These are phyloP conservation scores for Taenaris catops DNA, from an alignment of 2,888 invertebrate species.

Conservation along the genomic window DNA sequence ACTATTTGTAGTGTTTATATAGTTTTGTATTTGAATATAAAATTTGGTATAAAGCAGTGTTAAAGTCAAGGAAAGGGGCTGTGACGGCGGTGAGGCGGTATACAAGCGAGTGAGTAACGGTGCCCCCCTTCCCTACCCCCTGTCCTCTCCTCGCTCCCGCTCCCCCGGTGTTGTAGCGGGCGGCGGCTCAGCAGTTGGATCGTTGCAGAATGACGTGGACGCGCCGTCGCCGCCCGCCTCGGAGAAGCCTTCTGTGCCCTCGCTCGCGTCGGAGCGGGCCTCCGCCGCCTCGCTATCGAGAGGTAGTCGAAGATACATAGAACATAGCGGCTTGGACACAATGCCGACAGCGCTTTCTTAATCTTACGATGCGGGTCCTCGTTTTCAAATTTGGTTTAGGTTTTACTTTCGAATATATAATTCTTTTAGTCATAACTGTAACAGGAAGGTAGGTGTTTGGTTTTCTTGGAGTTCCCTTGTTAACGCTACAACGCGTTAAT, in stretches of 20 bases:
- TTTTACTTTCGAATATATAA: too few species aligned
- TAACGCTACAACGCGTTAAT: too few species aligned
- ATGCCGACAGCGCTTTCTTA: too few species aligned
- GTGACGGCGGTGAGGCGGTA: slow-evolving; percentile 38
- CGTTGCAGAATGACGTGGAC: slow-evolving; percentile 77
- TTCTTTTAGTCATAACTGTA: too few species aligned
- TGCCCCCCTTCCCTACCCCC: slow-evolving; percentile 31
- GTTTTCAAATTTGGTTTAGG: too few species aligned
- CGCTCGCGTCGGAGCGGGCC: slow-evolving; percentile 39
- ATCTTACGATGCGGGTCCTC: too few species aligned
- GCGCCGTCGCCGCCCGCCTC: slow-evolving; percentile 68
- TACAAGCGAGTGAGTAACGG: slow-evolving; percentile 64
- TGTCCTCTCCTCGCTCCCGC: slow-evolving; percentile 23
- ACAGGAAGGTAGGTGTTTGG: too few species aligned
- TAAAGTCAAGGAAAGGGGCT: too few species aligned
- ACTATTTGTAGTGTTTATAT: background rate
- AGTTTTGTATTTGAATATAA: slow-evolving; percentile 7
- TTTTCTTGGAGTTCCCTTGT: too few species aligned
- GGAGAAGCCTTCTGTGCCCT: slow-evolving; percentile 49
- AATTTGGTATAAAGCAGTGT: slow-evolving; percentile 24
- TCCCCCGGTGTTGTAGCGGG: slow-evolving; percentile 54
- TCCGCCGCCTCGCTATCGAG: slow-evolving; percentile 23
- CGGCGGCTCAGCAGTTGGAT: slow-evolving; percentile 68
- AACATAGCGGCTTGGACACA: too few species aligned
- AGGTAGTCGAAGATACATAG: too few species aligned